These are phyloP conservation scores for Ormyrus labotus DNA, from an alignment of 2,888 invertebrate species.

Conservation along the genomic window DNA sequence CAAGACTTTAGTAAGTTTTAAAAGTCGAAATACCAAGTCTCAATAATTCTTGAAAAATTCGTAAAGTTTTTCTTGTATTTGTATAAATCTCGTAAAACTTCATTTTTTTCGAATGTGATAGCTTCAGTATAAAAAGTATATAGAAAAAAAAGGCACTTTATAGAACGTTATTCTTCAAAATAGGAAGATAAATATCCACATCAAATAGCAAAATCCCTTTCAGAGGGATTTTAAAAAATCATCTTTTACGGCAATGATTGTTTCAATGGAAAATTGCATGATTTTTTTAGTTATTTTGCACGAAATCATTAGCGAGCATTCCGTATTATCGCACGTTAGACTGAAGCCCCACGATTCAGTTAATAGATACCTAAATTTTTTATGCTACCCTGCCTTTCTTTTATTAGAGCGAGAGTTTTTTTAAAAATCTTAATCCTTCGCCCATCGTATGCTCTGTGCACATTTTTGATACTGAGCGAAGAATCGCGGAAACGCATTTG, in stretches of 20 bases:
- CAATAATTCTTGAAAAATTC: constrained; percentile 39
- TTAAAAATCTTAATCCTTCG: constrained; percentile 51
- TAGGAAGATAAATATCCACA: constrained; percentile 48
- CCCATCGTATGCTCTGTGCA: constrained; percentile 42
- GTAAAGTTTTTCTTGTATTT: constrained; percentile 52
- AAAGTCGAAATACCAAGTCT: constrained; percentile 47
- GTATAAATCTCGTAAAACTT: constrained; percentile 49
- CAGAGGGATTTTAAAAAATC: constrained; percentile 45
- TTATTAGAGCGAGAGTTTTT: constrained; percentile 49
- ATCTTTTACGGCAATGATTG: constrained; percentile 38
- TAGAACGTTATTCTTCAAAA: constrained; percentile 52
- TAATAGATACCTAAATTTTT: constrained; percentile 54
- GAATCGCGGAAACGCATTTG: constrained; percentile 55
- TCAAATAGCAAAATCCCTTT: constrained; percentile 34
- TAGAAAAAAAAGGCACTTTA: constrained; percentile 58
- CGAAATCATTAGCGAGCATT: constrained; percentile 58
- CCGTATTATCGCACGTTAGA: constrained; percentile 42
- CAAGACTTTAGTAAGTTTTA: constrained; percentile 38
- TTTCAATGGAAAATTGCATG: constrained; percentile 36
- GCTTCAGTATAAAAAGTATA: constrained; percentile 55
- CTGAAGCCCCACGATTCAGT: constrained; percentile 54
- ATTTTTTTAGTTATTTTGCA: constrained; percentile 42
- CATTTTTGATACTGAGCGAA: constrained; percentile 54
- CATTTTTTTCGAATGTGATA: constrained; percentile 40
- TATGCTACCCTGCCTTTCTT: constrained; percentile 52